phyloP scores from a whole-genome alignment of 2,113 vertebrate genomes.

The Syngnathoides biaculeatus region DNA sequence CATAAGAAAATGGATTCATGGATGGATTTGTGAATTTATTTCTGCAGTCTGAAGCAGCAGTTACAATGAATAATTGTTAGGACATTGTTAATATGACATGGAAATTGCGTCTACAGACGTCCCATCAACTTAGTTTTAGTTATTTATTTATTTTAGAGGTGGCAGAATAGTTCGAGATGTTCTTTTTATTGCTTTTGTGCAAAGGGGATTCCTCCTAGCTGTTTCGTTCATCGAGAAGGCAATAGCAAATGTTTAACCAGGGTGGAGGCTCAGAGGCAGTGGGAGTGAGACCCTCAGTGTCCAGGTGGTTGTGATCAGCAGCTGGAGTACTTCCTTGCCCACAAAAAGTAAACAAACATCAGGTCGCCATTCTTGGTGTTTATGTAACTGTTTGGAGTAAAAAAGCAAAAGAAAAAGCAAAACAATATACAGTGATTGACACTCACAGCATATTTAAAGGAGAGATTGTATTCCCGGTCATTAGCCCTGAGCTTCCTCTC shows the following conservation, averaged over 20 bases:
- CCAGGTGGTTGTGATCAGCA: neutral
- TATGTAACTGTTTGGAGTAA: no score
- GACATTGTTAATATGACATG: no score
- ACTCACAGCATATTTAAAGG: constrained; percentile 89
- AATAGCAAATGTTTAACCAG: neutral
- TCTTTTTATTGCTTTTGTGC: neutral
- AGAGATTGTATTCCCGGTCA: constrained; percentile 81
- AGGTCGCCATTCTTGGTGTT: no score
- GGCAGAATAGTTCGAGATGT: no score
- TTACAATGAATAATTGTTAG: no score
- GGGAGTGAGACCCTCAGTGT: neutral
- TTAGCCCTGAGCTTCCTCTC: constrained; percentile 86
- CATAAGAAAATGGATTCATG: no score
- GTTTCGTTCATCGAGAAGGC: neutral
- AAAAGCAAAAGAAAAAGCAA: neutral
- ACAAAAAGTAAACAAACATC: neutral
- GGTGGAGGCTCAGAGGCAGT: neutral
- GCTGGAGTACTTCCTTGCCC: neutral
- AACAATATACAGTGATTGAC: neutral
- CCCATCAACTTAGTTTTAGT: no score
- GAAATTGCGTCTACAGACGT: no score
- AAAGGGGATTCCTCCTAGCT: no score
- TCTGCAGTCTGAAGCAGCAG: no score
- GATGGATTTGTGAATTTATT: no score
- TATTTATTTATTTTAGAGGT: no score